These are phyloP conservation scores for Macquaria ambigua DNA, from an alignment of 2,113 vertebrate species.

Conservation along the genomic window DNA sequence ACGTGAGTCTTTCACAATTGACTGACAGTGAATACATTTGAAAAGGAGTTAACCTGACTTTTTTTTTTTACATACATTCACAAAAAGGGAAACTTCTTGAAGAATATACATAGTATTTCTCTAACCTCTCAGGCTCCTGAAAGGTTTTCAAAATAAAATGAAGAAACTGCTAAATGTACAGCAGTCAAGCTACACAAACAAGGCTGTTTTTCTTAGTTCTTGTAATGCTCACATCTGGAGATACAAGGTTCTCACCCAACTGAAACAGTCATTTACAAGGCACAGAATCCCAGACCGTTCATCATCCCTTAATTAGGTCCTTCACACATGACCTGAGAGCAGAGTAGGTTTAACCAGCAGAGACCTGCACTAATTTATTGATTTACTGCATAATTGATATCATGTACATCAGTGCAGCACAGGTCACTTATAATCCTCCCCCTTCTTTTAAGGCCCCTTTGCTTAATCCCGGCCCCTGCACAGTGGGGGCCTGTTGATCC, in stretches of 20 bases:
- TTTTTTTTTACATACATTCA: background rate
- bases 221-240: background rate
- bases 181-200: background rate
- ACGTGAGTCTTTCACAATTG: constrained; percentile 48
- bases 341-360: constrained; percentile 43
- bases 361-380: constrained; percentile 47
- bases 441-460: background rate
- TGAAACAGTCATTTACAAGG: constrained; percentile 29
- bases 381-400: constrained; percentile 64
- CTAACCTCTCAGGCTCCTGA: background rate
- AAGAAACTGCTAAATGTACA: background rate
- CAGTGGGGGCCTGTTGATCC: constrained; percentile 15
- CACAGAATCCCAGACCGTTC: background rate
- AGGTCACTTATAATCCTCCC: constrained; percentile 3
- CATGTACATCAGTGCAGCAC: constrained; percentile 31
- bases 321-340: constrained; percentile 41
- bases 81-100: constrained; percentile 1
- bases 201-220: background rate
- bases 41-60: constrained; percentile 1
- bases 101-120: background rate
- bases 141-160: background rate
- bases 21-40: background rate
- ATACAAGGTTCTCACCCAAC: background rate
- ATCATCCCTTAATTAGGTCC: constrained; percentile 51
- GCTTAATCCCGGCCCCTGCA: background rate